Conservation (phyloP, 2,113 vertebrate species). For the Scomber japonicus region DNA sequence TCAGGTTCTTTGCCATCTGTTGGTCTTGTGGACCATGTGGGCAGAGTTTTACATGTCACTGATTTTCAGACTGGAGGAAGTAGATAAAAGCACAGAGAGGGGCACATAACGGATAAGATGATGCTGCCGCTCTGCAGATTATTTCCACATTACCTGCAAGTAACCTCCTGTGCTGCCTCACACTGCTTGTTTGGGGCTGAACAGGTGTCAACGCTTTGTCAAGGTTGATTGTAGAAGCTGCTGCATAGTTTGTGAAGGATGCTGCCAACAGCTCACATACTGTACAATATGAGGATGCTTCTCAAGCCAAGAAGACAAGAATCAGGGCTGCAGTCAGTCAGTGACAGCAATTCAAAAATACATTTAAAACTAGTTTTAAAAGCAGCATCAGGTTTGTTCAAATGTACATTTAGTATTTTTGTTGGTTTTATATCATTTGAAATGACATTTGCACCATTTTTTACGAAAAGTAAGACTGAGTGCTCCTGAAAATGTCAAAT, state of each 20-base stretch:
- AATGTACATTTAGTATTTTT: too few relatives aligned
- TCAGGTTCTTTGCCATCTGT: conserved; percentile 69
- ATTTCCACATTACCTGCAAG: conserved; percentile 1
- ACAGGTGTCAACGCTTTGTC: neutral
- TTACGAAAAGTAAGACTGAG: too few relatives aligned
- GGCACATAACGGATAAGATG: neutral
- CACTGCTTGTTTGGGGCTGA: neutral
- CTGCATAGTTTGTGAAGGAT: neutral
- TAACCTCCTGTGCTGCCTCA: neutral
- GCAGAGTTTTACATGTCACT: conserved; percentile 56
- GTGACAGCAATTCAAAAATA: too few relatives aligned
- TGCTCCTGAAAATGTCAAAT: too few relatives aligned
- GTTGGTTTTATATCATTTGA: too few relatives aligned
- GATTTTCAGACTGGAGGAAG: conserved; percentile 37
- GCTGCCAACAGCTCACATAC: neutral
- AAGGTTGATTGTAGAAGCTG: neutral
- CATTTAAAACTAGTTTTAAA: too few relatives aligned
- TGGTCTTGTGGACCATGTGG: conserved; percentile 41
- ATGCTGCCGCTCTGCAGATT: conserved; percentile 19
- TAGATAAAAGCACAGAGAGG: conserved; percentile 16
- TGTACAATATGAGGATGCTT: too few relatives aligned
- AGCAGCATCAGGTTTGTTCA: too few relatives aligned
- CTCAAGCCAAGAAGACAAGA: too few relatives aligned
- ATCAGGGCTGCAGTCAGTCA: too few relatives aligned
- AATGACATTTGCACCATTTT: too few relatives aligned